A percentile compares a stretch with the other conserved stretches of the same genome.
phyloP scores from a whole-genome alignment of 2,113 vertebrate genomes.

The Megaleporinus macrocephalus region DNA sequence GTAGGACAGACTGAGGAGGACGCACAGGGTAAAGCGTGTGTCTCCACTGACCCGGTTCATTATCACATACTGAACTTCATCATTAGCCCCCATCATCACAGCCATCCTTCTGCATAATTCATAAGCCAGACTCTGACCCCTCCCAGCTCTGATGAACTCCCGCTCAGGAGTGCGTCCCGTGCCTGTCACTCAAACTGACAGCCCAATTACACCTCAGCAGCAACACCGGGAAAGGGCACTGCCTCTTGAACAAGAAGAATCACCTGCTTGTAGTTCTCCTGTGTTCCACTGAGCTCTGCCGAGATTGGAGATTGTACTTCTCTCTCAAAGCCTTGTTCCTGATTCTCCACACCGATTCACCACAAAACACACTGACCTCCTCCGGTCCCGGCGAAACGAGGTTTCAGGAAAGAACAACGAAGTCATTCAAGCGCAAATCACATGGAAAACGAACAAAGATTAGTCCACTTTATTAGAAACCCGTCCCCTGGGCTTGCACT shows the following conservation, averaged over 20 bases:
- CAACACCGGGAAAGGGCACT: background rate
- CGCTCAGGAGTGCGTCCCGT: background rate
- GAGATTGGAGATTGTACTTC: background rate
- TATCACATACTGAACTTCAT: background rate
- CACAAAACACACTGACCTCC: background rate
- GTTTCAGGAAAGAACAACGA: background rate
- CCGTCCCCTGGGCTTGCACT: background rate
- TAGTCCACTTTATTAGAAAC: background rate
- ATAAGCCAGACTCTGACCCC: background rate
- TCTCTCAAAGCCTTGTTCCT: background rate
- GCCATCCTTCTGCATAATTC: constrained; percentile 12
- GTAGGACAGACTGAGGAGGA: background rate
- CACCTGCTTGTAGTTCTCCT: constrained; percentile 11
- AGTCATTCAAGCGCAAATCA: background rate
- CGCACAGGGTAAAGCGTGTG: background rate
- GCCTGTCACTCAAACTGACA: constrained; percentile 11
- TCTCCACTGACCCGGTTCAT: constrained; percentile 14
- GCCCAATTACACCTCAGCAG: constrained; percentile 15
- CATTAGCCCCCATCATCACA: constrained; percentile 8
- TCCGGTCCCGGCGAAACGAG: background rate
- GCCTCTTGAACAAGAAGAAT: constrained; percentile 13
- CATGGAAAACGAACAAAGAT: background rate
- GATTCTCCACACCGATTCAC: background rate
- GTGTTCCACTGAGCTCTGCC: background rate
- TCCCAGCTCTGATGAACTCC: background rate